These are phyloP conservation scores for Dynastes maya DNA, from an alignment of 2,888 invertebrate genomes.

Conservation along the genomic window DNA sequence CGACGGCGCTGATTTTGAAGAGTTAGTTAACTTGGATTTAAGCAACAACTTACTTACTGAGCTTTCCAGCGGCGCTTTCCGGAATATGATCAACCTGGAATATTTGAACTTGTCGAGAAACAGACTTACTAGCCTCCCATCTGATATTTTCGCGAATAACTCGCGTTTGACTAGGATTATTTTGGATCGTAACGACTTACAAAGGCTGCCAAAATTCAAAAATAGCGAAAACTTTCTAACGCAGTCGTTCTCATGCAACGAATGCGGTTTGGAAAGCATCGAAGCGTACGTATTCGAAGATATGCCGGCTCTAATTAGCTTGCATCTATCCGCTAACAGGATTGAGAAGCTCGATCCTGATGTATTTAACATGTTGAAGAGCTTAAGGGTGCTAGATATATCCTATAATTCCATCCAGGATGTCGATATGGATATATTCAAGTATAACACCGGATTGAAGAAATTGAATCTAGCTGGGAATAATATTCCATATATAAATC, in stretches of 20 bases:
- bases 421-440: conserved; percentile 78
- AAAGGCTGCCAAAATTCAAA: conserved; percentile 80
- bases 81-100: conserved; percentile 77
- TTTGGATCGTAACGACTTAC: conserved; percentile 81
- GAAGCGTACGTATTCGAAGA: conserved; percentile 79
- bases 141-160: conserved; percentile 81
- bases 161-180: conserved; percentile 79
- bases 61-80: conserved; percentile 81
- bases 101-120: conserved; percentile 84
- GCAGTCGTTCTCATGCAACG: conserved; percentile 81
- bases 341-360: conserved; percentile 70
- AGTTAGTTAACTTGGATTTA: conserved; percentile 78
- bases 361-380: conserved; percentile 73
- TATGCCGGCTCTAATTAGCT: conserved; percentile 79
- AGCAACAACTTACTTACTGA: conserved; percentile 80
- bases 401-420: conserved; percentile 79
- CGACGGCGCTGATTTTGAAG: conserved; percentile 78
- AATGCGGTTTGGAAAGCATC: conserved; percentile 79
- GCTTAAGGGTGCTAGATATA: conserved; percentile 80
- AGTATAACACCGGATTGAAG: conserved; percentile 77
- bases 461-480: conserved; percentile 83
- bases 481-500: conserved; percentile 78
- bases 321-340: conserved; percentile 79
- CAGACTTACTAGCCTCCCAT: conserved; percentile 78
- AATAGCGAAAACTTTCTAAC: conserved; percentile 77